Evolutionary conservation across 2,797 vertebrate species (phyloP), one percentile per base, ranked within the genome.

Genomic region (Melanotaenia pygmaea): DNA sequence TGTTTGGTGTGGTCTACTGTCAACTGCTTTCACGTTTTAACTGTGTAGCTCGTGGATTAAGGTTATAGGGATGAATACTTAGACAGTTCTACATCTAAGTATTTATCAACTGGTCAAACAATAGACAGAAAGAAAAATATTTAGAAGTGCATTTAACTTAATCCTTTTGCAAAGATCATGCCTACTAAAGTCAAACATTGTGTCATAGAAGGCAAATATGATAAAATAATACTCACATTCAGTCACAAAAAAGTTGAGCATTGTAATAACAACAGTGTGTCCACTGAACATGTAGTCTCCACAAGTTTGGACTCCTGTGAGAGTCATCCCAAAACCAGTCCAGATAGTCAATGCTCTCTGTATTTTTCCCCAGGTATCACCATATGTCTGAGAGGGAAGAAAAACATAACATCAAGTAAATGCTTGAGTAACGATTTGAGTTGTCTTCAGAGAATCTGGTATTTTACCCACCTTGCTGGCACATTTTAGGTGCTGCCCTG

Each of bases 281-380:
- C 97, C 97, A 61, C 97, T 98, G 93, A 99, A 99, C 97, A 99
- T 99, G 80, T 99, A 99, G 90, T 99, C 97, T 77, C 97, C 97
- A 87, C 97, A 99, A 0, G 97, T 99, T 68, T 99, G 96, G 51
- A 99, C 97, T 2, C 97, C 97, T 2, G 97, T 97, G 72, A 99
- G 92, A 24, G 97, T 98, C 97, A 99, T 99, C 67, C 97, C 97
- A 85, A 98, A 96, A 53, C 97, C 97, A 74, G 95, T 97, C 97
- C 97, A 99, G 84, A 99, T 99, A 38, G 96, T 94, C 75, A 98
- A 91, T 0, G 96, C 97, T 80, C 97, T 94, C 84, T 93, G 95
- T 14, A 98, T 90, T 90, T 98, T 99, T 67, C 94, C 95, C 96
- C 96, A 96, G 22, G 94, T 89, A 32, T 94, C 97, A 64, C 93